Percentiles rank a stretch among this genome's conserved stretches.
phyloP scores from a whole-genome alignment of 2,888 invertebrate genomes.

The Artemia sinica region DNA sequence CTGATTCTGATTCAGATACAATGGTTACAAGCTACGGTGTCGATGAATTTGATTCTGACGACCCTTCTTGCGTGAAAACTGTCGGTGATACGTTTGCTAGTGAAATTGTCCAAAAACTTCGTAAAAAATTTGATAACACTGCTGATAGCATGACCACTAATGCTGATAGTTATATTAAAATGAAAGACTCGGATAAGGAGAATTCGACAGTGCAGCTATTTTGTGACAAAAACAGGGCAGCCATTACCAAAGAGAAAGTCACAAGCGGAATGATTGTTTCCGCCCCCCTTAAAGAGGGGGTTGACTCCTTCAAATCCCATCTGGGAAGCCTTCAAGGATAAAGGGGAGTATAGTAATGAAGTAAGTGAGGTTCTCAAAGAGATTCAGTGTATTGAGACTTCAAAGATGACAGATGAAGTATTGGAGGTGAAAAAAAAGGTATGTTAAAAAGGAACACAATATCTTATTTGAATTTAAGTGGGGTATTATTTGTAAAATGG shows the following conservation, averaged over 20 bases:
- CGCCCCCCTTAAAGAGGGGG: slow-evolving; percentile 1
- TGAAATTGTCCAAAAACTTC: not conserved
- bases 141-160: not conserved
- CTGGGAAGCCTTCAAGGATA: not conserved
- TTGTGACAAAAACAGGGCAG: not conserved
- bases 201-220: not conserved
- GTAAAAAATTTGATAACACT: not conserved
- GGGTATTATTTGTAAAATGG: too few species aligned
- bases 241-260: not conserved
- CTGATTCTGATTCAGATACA: slow-evolving; percentile 1
- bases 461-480: too few species aligned
- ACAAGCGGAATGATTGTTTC: not conserved
- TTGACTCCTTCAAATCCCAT: slow-evolving; percentile 6
- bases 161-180: not conserved
- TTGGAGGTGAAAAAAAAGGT: not conserved
- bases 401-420: not conserved
- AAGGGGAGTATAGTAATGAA: not conserved
- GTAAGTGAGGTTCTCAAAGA: not conserved
- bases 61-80: not conserved
- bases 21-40: slow-evolving; percentile 10
- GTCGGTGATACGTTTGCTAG: not conserved
- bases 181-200: not conserved
- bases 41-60: not conserved
- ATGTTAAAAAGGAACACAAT: not conserved
- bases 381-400: not conserved